A percentile compares a stretch with the other conserved stretches of the same genome.
phyloP scores from a whole-genome alignment of 2,113 vertebrate genomes.

The Laticauda laticaudata region DNA sequence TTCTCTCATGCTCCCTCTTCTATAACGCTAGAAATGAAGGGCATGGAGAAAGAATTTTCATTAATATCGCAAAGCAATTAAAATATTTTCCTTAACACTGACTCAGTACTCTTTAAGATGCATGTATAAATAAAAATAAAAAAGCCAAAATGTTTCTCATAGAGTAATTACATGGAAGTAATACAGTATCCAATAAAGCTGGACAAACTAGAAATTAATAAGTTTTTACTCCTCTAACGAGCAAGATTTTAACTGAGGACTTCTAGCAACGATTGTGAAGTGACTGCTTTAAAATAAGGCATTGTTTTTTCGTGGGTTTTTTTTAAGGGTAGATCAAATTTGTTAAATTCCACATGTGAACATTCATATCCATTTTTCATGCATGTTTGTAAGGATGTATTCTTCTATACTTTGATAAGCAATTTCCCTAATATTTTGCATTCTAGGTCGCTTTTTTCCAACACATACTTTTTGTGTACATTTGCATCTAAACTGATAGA shows the following conservation, averaged over 20 bases:
- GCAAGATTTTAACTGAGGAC: slow-evolving; percentile 48
- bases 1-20: slow-evolving; percentile 12
- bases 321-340: slow-evolving; percentile 31
- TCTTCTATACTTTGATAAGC: neutral
- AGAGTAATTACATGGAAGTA: slow-evolving; percentile 59
- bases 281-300: slow-evolving; percentile 52
- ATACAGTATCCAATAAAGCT: slow-evolving; percentile 42
- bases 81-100: slow-evolving; percentile 24
- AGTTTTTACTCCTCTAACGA: slow-evolving; percentile 53
- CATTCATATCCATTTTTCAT: neutral
- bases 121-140: slow-evolving; percentile 32
- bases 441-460: neutral
- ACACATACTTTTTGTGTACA: neutral
- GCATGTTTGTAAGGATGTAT: neutral
- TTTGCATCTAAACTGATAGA: neutral
- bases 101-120: no score
- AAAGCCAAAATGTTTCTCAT: slow-evolving; percentile 33
- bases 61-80: slow-evolving; percentile 60
- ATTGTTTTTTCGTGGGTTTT: slow-evolving; percentile 32
- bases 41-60: slow-evolving; percentile 36
- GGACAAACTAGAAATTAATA: slow-evolving; percentile 49
- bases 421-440: neutral
- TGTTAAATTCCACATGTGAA: slow-evolving; percentile 34
- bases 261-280: slow-evolving; percentile 27
- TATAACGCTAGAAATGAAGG: slow-evolving; percentile 56